Base-by-base conservation (phyloP, 2,888 invertebrate genomes). In the Brenthis ino region DNA sequence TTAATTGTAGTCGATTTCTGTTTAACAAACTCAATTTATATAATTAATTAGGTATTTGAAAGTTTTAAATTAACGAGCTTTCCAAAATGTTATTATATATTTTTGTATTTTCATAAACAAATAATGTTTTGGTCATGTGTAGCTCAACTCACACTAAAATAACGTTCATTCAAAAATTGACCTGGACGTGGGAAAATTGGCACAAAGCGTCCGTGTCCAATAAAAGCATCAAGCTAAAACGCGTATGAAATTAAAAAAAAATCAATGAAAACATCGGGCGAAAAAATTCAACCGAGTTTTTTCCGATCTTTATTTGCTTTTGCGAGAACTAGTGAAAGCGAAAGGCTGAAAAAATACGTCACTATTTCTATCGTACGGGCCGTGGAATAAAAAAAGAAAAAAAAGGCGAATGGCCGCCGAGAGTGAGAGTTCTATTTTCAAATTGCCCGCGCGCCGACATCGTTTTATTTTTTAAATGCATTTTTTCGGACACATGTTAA, bases 301-400 rank as follows among this genome's bases (percentile, higher is more conserved):
- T 86, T 82, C 85, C 85, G 79, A 89, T 90, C 86, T 90, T 89
- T 91, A 89, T 92, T 91, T 88, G 89, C 87, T 85, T 88, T 88
- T 90, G 85, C 87, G 87, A 86, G 86, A 82, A 86, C 87, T 84
- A 86, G 77, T 81, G 85, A 92, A 87, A 92, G 82, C 79, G 91
- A 89, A 83, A 89, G 89, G 74, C 74, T 79, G 80, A 78, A 84
- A 87, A 89, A 90, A 88, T 85, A 85, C 88, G 87, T 88, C 91
- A 91, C 91, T 90, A 89, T 87, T 91, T 86, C 91, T 91, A 91
- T 89, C 86, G 90, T 85, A 84, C 84, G 80, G 84, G 82, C 82
- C 79, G 83, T 80, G 82, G 79, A 84, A 84, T 84, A 87, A 86
- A 84, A 82, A 84, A 82, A 79, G 79, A 80, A 12, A 84, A 88